Evolutionary conservation across 2,888 invertebrate species (phyloP).

Genomic region (Lathronympha strigana): DNA sequence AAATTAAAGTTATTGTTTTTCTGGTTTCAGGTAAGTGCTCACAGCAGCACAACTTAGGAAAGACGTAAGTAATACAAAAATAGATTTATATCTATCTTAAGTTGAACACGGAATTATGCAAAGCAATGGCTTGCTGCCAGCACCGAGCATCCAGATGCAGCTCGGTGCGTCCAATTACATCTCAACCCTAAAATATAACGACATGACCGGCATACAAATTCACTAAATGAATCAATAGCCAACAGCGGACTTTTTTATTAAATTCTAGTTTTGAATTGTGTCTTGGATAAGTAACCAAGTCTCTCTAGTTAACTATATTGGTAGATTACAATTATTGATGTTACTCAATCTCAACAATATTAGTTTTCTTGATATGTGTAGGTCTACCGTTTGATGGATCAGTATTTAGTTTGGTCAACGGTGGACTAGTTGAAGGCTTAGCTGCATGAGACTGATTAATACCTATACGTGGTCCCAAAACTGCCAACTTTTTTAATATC

Average conservation of each 20-base stretch:
- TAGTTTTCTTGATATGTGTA: too few species aligned
- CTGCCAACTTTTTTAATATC: too few species aligned
- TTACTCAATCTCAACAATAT: too few species aligned
- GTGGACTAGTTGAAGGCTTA: too few species aligned
- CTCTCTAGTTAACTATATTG: too few species aligned
- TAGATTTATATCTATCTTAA: conserved; percentile 56
- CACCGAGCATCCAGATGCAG: conserved; percentile 72
- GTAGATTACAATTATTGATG: too few species aligned
- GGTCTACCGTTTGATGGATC: too few species aligned
- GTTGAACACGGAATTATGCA: conserved; percentile 71
- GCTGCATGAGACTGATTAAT: too few species aligned
- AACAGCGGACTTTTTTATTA: conserved; percentile 41
- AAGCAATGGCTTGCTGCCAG: conserved; percentile 74
- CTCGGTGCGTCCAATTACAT: conserved; percentile 77
- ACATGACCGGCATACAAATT: conserved; percentile 73
- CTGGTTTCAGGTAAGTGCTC: conserved; percentile 34
- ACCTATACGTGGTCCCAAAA: too few species aligned
- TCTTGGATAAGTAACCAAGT: conserved; percentile 22
- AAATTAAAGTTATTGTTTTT: conserved; percentile 11
- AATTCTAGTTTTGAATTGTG: conserved; percentile 24
- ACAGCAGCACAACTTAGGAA: background rate
- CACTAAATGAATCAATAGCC: conserved; percentile 65
- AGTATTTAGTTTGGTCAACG: too few species aligned
- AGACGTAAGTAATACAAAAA: conserved; percentile 49
- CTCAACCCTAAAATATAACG: conserved; percentile 79